Evolutionary conservation across 1,140 invertebrate genomes (phyloP), one percentile per base, ranked within the genome.

Genomic region (Bombus pascuorum): DNA sequence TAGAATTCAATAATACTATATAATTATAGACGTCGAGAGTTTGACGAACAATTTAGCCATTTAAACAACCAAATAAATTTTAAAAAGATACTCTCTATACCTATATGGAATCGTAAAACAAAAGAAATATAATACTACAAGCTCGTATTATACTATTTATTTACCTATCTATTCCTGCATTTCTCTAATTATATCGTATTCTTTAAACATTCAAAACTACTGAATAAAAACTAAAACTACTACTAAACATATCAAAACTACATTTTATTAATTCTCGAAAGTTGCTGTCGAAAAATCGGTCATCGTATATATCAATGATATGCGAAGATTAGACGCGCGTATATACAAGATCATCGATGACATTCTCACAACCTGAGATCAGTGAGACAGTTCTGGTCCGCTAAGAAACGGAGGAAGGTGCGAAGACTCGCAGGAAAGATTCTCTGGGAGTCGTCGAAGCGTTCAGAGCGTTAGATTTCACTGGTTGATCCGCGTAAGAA

Each of bases 331-430:
- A 84, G 66, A 70, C 25, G 44, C 9, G 10, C 1, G 32, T 42
- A 25, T 66, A 75, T 44, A 9, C 2, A 13, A 25, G 74, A 84
- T 71, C 72, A 22, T 10, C n/a, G 37, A 25, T 62, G 70, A 72
- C 57, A 59, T 87, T 85, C 79, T 71, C 88, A 90, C 89, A 92
- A 93, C 91, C 74, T 87, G 92, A 93, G 92, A 93, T 89, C 87
- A 93, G 92, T 92, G 91, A 80, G 91, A 93, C 86, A 84, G 92
- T 92, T 91, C 87, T 92, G 91, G 92, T 93, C 92, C 91, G 91
- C 88, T 91, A 84, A 76, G 73, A 80, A 53, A 86, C 6, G 28
- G 76, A 77, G 75, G 53, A 80, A 71, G 73, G 47, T n/a, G 66
- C 32, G 39, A 74, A 59, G 81, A 74, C 37, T 68, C 82, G 62